phyloP scores from a whole-genome alignment of 2,113 vertebrate species.

The Trogon surrucura region DNA sequence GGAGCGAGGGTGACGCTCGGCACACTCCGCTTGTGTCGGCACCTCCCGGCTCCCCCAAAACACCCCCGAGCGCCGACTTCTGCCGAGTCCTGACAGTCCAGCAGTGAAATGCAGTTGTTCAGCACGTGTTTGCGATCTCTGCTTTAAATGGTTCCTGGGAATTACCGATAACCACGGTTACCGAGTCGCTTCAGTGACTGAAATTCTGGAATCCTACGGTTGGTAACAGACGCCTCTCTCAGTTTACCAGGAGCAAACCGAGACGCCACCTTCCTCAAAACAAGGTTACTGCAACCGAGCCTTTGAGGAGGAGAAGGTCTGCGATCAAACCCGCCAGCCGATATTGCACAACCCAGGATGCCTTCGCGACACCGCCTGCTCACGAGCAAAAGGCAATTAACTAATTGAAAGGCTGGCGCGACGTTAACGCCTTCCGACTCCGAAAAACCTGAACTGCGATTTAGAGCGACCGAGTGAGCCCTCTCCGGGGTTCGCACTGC shows the following conservation, averaged over 20 bases:
- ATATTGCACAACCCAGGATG: neutral
- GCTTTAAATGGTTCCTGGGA: neutral
- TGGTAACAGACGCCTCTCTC: neutral
- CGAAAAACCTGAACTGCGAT: neutral
- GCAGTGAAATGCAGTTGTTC: neutral
- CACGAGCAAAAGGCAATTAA: neutral
- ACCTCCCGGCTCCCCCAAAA: neutral
- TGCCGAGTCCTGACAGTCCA: neutral
- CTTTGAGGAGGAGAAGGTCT: neutral
- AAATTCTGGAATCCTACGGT: neutral
- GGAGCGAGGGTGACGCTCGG: rapidly evolving
- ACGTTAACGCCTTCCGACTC: neutral
- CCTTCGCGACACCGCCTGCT: neutral
- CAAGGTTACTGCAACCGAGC: neutral
- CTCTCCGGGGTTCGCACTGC: neutral
- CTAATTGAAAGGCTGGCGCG: neutral
- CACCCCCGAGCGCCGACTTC: neutral
- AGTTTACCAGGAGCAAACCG: neutral
- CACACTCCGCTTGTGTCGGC: neutral
- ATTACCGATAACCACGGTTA: neutral
- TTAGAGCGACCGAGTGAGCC: neutral
- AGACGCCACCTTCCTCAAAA: neutral
- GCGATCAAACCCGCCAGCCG: neutral
- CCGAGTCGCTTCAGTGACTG: neutral
- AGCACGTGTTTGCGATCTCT: neutral